These are phyloP conservation scores for Polypterus senegalus DNA, from an alignment of 2,113 vertebrate species.

Conservation along the genomic window DNA sequence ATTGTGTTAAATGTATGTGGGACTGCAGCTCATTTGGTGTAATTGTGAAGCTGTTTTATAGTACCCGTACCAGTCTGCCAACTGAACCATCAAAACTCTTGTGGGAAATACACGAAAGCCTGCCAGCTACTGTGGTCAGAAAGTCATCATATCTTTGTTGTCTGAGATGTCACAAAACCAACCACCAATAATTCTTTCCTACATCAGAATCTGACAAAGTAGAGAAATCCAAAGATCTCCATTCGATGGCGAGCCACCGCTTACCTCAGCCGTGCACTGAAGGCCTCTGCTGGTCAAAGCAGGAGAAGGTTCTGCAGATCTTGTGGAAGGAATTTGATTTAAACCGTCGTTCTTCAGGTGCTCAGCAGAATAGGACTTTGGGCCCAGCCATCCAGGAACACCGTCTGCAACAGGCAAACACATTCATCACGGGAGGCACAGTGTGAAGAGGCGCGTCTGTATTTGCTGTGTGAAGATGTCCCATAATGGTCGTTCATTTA, in stretches of 20 bases:
- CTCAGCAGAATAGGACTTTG: conserved; percentile 74
- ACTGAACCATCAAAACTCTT: conserved; percentile 11
- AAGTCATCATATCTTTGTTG: no score
- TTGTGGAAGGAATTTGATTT: conserved; percentile 62
- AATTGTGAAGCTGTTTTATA: no score
- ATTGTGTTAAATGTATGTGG: no score
- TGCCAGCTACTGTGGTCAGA: no score
- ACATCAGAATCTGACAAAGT: no score
- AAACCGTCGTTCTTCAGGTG: conserved; percentile 69
- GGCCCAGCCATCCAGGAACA: conserved; percentile 74
- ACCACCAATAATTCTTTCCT: no score
- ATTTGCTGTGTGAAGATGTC: no score
- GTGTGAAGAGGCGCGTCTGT: no score
- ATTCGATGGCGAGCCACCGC: conserved; percentile 6
- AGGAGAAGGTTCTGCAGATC: conserved; percentile 58
- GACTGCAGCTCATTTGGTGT: no score
- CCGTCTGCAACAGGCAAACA: conserved; percentile 59
- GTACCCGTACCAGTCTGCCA: background rate
- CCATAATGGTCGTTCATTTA: no score
- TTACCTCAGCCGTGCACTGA: conserved; percentile 63
- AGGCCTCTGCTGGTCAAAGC: conserved; percentile 46
- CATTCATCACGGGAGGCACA: background rate
- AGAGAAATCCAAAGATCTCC: background rate
- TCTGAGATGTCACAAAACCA: no score
- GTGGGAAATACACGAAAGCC: no score